Conservation (phyloP, 2,888 invertebrate species). For the Spatulosminthurus flaviceps region DNA sequence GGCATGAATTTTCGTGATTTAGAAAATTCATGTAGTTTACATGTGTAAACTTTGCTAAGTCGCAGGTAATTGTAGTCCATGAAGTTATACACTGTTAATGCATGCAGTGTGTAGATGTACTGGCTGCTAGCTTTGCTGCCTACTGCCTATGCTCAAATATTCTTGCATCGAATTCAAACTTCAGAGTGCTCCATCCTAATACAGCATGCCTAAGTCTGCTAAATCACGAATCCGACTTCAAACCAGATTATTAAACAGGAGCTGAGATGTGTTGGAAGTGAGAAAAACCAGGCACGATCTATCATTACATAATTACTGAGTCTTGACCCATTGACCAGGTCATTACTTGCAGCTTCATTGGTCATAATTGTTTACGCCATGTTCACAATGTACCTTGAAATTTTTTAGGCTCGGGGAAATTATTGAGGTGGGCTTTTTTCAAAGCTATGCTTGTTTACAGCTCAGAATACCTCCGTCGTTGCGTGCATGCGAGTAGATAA, state of each 20-base stretch:
- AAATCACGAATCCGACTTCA: constrained; percentile 39
- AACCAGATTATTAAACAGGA: constrained; percentile 46
- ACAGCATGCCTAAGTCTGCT: background rate
- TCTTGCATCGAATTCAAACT: no score
- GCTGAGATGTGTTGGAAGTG: constrained; percentile 35
- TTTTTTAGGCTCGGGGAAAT: background rate
- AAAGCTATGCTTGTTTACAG: background rate
- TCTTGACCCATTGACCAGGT: constrained; percentile 46
- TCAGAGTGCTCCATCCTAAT: background rate
- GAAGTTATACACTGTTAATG: no score
- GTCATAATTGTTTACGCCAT: constrained; percentile 24
- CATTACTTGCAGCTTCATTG: constrained; percentile 39
- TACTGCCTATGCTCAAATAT: no score
- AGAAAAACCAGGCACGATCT: constrained; percentile 39
- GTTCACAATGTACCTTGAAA: background rate
- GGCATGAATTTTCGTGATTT: constrained; percentile 21
- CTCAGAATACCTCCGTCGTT: no score
- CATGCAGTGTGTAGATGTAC: no score
- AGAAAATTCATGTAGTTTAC: constrained; percentile 3
- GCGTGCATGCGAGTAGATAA: no score
- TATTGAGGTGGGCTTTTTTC: constrained; percentile 3
- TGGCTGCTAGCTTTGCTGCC: no score
- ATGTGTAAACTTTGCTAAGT: no score
- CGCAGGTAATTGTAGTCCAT: no score
- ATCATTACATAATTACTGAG: constrained; percentile 49